Evolutionary conservation across 2,113 vertebrate species (phyloP).

Genomic region (Reinhardtius hippoglossoides): DNA sequence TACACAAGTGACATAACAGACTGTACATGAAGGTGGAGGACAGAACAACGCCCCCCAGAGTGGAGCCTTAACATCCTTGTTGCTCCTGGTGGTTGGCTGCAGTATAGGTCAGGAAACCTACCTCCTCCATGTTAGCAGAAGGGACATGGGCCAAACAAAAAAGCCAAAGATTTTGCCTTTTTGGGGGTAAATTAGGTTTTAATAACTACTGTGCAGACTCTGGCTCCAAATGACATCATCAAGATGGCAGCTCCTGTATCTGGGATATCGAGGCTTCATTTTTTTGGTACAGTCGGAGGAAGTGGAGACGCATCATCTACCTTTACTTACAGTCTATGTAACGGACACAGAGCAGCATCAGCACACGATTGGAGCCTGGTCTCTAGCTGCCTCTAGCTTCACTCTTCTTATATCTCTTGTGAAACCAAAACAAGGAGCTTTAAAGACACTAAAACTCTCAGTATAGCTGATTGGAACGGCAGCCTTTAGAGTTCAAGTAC

Average conservation of each 20-base stretch:
- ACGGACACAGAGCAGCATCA: too few relatives aligned
- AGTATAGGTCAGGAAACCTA: background rate
- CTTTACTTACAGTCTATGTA: too few relatives aligned
- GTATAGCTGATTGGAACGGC: background rate
- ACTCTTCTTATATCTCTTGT: too few relatives aligned
- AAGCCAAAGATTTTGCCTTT: background rate
- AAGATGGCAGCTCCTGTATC: too few relatives aligned
- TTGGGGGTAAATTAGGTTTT: too few relatives aligned
- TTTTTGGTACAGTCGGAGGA: too few relatives aligned
- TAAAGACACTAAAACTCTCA: background rate
- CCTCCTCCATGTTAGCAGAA: background rate
- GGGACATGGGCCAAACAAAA: background rate
- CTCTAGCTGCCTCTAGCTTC: too few relatives aligned
- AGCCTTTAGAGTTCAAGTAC: background rate
- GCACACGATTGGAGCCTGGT: too few relatives aligned
- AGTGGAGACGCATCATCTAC: too few relatives aligned
- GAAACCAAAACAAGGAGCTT: slow-evolving; percentile 6
- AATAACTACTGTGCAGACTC: too few relatives aligned
- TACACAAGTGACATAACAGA: background rate
- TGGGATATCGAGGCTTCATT: too few relatives aligned
- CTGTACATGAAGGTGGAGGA: background rate
- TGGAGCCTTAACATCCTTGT: background rate
- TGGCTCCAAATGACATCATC: too few relatives aligned
- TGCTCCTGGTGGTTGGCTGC: background rate
- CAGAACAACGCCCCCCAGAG: background rate